Conservation (phyloP, 2,888 invertebrate species). For the Aporophyla lueneburgensis region DNA sequence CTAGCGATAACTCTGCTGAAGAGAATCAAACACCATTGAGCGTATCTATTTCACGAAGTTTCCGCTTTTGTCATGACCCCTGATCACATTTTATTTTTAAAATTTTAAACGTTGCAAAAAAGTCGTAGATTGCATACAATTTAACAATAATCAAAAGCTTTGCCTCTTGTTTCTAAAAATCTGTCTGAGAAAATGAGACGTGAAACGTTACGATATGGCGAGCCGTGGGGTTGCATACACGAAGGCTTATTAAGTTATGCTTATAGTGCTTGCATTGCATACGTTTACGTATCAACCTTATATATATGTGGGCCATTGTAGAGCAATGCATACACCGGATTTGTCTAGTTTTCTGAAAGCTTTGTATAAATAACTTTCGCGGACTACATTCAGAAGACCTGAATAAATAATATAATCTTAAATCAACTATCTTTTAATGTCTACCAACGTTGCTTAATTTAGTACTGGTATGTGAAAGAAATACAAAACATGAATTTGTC, state of each 20-base stretch:
- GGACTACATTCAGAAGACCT: background rate
- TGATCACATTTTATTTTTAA: too few relatives aligned
- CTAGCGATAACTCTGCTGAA: background rate
- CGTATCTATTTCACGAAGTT: background rate
- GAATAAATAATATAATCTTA: background rate
- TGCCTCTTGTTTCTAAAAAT: background rate
- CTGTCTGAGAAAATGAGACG: slow-evolving; percentile 68
- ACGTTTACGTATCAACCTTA: slow-evolving; percentile 19
- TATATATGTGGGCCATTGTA: slow-evolving; percentile 5
- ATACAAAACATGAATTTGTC: slow-evolving; percentile 22
- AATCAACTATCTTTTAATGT: background rate
- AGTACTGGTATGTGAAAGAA: slow-evolving; percentile 7
- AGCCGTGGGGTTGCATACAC: slow-evolving; percentile 77
- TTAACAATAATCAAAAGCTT: slow-evolving; percentile 10
- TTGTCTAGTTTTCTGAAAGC: slow-evolving; percentile 11
- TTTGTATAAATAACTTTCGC: slow-evolving; percentile 6
- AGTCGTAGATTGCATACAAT: background rate
- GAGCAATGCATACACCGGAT: background rate
- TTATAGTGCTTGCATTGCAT: slow-evolving; percentile 66
- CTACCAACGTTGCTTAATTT: slow-evolving; percentile 8
- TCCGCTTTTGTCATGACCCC: background rate
- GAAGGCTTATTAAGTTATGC: slow-evolving; percentile 78
- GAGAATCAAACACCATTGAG: background rate
- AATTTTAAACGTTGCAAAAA: background rate
- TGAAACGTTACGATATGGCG: slow-evolving; percentile 69